phyloP scores from a whole-genome alignment of 2,888 invertebrate genomes.

The Bibio marci region DNA sequence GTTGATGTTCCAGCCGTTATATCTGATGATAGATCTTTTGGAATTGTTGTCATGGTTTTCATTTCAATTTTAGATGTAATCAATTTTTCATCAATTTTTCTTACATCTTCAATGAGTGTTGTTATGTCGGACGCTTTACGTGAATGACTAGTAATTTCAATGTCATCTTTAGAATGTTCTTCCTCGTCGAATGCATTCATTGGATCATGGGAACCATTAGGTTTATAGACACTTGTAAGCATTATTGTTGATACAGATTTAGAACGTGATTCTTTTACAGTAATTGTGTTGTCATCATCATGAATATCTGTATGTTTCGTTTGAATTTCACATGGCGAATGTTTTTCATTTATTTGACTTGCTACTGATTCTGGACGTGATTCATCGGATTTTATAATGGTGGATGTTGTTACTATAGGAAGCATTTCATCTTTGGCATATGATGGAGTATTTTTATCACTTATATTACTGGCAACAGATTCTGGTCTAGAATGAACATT shows the following conservation, averaged over 20 bases:
- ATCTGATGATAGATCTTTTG: slow-evolving; percentile 6
- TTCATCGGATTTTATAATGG: neutral
- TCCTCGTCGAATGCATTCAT: slow-evolving; percentile 16
- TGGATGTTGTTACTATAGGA: too few relatives aligned
- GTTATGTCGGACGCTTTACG: slow-evolving; percentile 2
- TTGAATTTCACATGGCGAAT: neutral
- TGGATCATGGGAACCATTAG: slow-evolving; percentile 18
- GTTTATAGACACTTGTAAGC: slow-evolving; percentile 29
- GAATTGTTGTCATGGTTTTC: slow-evolving; percentile 6
- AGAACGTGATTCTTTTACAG: slow-evolving; percentile 26
- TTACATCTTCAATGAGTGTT: slow-evolving; percentile 3
- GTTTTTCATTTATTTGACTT: neutral
- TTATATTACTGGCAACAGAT: too few relatives aligned
- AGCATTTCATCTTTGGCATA: too few relatives aligned
- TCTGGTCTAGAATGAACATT: too few relatives aligned
- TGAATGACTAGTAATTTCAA: neutral
- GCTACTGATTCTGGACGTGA: slow-evolving; percentile 6
- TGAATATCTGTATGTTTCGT: neutral
- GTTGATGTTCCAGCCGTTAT: slow-evolving; percentile 1
- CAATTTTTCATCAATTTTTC: slow-evolving; percentile 2
- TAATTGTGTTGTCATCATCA: neutral
- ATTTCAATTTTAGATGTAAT: slow-evolving; percentile 8
- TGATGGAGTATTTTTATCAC: too few relatives aligned
- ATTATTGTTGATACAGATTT: slow-evolving; percentile 29
- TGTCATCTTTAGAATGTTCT: slow-evolving; percentile 7